These are phyloP conservation scores for Radopholus similis DNA, from an alignment of 1,140 invertebrate species.

Conservation along the genomic window DNA sequence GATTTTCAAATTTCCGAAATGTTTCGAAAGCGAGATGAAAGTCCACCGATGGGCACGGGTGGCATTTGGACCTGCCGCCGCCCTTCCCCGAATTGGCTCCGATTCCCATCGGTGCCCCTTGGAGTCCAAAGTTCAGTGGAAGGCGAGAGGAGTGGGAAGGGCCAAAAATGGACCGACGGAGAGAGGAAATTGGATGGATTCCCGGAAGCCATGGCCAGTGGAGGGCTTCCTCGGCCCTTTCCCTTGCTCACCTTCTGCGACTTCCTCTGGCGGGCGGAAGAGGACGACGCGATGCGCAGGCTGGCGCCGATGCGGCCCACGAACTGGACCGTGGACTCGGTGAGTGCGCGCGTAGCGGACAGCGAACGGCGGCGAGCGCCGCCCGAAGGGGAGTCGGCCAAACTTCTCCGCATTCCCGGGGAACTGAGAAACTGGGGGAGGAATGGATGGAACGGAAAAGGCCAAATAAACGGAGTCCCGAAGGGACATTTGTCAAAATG, in stretches of 20 bases:
- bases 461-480: not conserved
- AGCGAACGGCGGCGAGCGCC: conserved; percentile 38
- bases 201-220: too few species aligned
- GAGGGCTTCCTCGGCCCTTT: too few species aligned
- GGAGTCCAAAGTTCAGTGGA: not conserved
- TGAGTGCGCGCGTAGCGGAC: conserved; percentile 40
- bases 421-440: too few species aligned
- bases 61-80: too few species aligned
- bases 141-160: too few species aligned
- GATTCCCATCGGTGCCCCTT: not conserved
- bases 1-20: not conserved
- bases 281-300: conserved; percentile 31
- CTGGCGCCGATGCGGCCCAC: conserved; percentile 51
- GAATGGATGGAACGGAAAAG: not conserved
- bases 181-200: too few species aligned
- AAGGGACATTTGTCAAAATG: too few species aligned
- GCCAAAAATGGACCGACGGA: too few species aligned
- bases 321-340: conserved; percentile 45
- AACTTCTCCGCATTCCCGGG: not conserved
- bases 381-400: not conserved
- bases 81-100: too few species aligned
- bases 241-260: conserved; percentile 12
- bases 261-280: not conserved
- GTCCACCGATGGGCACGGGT: too few species aligned
- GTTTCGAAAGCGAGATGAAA: not conserved